phyloP scores from a whole-genome alignment of 2,888 invertebrate species.

The Orchestes rusci region DNA sequence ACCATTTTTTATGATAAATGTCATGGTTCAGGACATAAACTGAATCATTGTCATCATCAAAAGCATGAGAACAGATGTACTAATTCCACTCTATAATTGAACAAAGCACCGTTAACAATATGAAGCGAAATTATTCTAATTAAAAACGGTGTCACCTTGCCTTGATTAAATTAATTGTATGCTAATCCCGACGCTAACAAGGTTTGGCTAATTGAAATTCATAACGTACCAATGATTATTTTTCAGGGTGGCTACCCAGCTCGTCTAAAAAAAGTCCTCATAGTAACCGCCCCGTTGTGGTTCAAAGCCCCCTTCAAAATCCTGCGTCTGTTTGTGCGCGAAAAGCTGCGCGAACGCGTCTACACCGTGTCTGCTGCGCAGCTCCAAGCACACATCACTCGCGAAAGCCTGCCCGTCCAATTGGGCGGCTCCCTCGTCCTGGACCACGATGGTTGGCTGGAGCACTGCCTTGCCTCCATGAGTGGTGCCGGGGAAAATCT shows the following conservation, averaged over 20 bases:
- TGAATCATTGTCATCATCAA: too few relatives aligned
- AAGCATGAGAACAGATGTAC: too few relatives aligned
- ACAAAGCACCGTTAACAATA: too few relatives aligned
- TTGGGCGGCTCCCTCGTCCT: conserved; percentile 82
- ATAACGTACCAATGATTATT: too few relatives aligned
- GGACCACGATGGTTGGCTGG: conserved; percentile 87
- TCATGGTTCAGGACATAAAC: too few relatives aligned
- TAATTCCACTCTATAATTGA: too few relatives aligned
- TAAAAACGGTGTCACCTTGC: too few relatives aligned
- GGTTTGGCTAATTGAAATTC: too few relatives aligned
- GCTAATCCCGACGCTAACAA: too few relatives aligned
- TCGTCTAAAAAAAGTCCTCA: conserved; percentile 91
- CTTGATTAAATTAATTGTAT: too few relatives aligned
- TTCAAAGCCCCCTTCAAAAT: conserved; percentile 97
- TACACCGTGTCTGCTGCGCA: conserved; percentile 91
- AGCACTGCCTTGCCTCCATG: conserved; percentile 59
- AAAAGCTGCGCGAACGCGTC: conserved; percentile 91
- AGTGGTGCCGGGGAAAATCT: conserved; percentile 54
- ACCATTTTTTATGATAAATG: too few relatives aligned
- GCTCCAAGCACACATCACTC: conserved; percentile 82
- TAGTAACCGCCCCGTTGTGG: conserved; percentile 96
- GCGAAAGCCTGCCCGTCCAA: conserved; percentile 78
- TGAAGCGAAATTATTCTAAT: too few relatives aligned
- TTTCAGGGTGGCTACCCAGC: conserved; percentile 95
- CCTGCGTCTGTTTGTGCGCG: conserved; percentile 86